Evolutionary conservation across 2,797 vertebrate genomes (phyloP), one percentile per base, ranked within the genome.

Genomic region (Dendrocincla tyrannina): DNA sequence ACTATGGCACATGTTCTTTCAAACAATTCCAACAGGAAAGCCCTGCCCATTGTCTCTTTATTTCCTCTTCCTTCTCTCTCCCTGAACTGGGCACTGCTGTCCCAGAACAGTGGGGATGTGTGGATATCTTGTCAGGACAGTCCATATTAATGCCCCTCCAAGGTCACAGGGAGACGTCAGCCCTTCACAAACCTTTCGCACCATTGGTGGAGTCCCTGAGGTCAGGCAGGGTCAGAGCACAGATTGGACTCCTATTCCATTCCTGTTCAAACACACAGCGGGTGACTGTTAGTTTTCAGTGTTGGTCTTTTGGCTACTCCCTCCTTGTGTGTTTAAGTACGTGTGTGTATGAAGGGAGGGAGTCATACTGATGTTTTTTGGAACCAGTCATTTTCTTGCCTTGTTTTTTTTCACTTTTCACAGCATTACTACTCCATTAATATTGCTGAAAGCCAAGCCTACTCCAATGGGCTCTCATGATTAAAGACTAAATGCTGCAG

Each of bases 371-470:
- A 19, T 50, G 25, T 10, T 83, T 91, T 93, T 88, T 39, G 3
- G 76, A 91, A 77, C 80, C 49, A 41, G 41, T 74, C n/a, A 37
- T 56, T 78, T 90, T 74, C 69, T 87, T 93, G 77, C 33, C 17
- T 39, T 92, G 22, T 44, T 89, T 82, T 73, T 73, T 79, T 82
- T 47, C 64, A 30, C 41, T 96, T 92, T 96, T 72, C 44, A 59
- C 76, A 95, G 90, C 78, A 77, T 67, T 93, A 50, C 95, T 91
- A 95, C 73, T 93, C 93, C 72, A 95, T 94, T 95, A 93, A 85
- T 97, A 97, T 96, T 95, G 37, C 62, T 91, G 69, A 94, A 93
- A 96, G 84, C 95, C 94, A 93, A 95, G 70, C 33, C 79, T 79
- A 44, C 64, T 92, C 81, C 64, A 89, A 39, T 89, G 91, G 77